Evolutionary conservation across 2,888 invertebrate genomes (phyloP).

Genomic region (Pseudoips prasinana): DNA sequence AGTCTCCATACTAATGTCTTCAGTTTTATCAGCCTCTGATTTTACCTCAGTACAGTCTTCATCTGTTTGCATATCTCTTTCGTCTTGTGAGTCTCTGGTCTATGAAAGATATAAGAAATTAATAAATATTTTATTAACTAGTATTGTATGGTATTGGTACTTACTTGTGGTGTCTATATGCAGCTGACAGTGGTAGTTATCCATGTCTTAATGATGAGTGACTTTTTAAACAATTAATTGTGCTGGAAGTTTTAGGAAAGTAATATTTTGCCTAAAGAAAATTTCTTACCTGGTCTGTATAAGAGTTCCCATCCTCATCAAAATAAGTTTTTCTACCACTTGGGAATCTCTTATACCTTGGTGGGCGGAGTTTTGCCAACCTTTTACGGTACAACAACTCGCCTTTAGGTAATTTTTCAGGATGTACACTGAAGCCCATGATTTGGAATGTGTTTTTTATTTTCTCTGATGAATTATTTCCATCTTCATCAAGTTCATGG

Average conservation of each 20-base stretch:
- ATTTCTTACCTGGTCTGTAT: conserved; percentile 51
- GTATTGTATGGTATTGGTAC: too few relatives aligned
- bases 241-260: too few relatives aligned
- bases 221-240: too few relatives aligned
- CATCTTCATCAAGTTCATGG: conserved; percentile 79
- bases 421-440: conserved; percentile 79
- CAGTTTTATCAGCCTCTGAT: conserved; percentile 41
- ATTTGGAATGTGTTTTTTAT: conserved; percentile 84
- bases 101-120: conserved; percentile 18
- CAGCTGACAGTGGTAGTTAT: too few relatives aligned
- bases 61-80: conserved; percentile 60
- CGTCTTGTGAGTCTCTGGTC: conserved; percentile 57
- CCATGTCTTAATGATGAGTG: too few relatives aligned
- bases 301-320: conserved; percentile 85
- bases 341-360: conserved; percentile 55
- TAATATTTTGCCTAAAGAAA: too few relatives aligned
- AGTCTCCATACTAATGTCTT: conserved; percentile 9
- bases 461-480: conserved; percentile 67
- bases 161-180: too few relatives aligned
- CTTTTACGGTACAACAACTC: conserved; percentile 85
- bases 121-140: too few relatives aligned
- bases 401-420: conserved; percentile 69
- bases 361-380: conserved; percentile 79
- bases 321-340: conserved; percentile 83
- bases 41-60: conserved; percentile 48